Percentiles rank a stretch among this genome's conserved stretches.
Evolutionary conservation across 1,140 invertebrate species (phyloP).

Genomic region (Procambarus virginalis): DNA sequence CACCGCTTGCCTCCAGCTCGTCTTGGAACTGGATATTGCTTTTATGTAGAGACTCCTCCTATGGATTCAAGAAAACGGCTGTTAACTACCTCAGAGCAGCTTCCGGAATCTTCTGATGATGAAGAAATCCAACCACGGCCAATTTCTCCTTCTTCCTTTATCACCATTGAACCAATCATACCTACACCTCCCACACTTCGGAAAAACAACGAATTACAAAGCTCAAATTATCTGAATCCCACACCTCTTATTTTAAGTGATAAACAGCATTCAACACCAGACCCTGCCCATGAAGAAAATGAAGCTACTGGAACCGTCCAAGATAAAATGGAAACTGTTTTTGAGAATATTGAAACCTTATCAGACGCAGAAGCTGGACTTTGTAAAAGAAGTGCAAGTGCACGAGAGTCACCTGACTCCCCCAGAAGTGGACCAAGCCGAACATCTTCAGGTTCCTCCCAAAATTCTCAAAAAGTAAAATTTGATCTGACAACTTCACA

Average conservation of each 20-base stretch:
- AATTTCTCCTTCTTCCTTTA: constrained; percentile 57
- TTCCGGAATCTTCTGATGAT: constrained; percentile 61
- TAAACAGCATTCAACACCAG: constrained; percentile 11
- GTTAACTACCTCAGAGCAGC: constrained; percentile 33
- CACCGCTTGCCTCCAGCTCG: constrained; percentile 43
- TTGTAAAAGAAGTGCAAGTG: constrained; percentile 22
- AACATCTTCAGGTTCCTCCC: constrained; percentile 46
- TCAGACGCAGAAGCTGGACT: background rate
- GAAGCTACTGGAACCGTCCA: constrained; percentile 39
- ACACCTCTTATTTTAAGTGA: constrained; percentile 4
- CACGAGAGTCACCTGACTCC: constrained; percentile 42
- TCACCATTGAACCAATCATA: constrained; percentile 66
- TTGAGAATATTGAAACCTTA: background rate
- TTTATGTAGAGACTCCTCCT: constrained; percentile 67
- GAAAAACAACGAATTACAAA: constrained; percentile 29
- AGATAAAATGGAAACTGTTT: background rate
- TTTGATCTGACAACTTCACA: constrained; percentile 67
- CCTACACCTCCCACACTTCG: constrained; percentile 38
- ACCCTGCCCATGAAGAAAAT: background rate
- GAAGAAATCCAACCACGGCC: constrained; percentile 54
- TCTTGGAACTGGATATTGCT: constrained; percentile 65
- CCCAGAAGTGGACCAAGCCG: constrained; percentile 42
- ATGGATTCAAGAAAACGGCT: constrained; percentile 28
- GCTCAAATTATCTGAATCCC: constrained; percentile 22
- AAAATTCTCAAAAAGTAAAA: constrained; percentile 49